A percentile compares a stretch with the other conserved stretches of the same genome.
These are phyloP conservation scores for Hippasteria phrygiana DNA, from an alignment of 53 echinoderm and acorn worm species.

Conservation along the genomic window DNA sequence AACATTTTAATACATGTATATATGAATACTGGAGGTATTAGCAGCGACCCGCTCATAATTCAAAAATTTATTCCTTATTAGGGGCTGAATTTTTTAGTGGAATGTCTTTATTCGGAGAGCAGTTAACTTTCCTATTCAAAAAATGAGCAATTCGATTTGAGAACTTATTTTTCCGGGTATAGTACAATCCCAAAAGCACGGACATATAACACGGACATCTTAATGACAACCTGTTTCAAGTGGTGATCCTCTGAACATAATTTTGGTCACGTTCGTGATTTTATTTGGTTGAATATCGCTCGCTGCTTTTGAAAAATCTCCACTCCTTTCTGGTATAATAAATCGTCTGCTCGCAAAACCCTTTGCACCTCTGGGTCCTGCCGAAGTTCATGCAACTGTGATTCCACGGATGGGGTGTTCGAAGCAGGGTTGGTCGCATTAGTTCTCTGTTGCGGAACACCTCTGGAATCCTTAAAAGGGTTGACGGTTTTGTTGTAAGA, in stretches of 20 bases:
- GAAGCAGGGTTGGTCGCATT: slow-evolving; percentile 29
- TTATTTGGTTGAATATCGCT: slow-evolving; percentile 28
- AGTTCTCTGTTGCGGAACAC: slow-evolving; percentile 17
- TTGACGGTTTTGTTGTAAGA: slow-evolving; percentile 29
- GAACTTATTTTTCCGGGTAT: too few relatives aligned
- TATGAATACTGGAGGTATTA: too few relatives aligned
- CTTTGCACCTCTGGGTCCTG: slow-evolving; percentile 69
- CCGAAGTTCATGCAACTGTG: slow-evolving; percentile 62
- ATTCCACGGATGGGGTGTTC: slow-evolving; percentile 30
- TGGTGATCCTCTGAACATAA: not conserved
- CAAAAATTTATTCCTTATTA: too few relatives aligned
- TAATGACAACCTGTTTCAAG: not conserved
- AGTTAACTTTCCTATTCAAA: too few relatives aligned
- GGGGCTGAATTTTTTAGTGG: too few relatives aligned
- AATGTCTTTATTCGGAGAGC: too few relatives aligned
- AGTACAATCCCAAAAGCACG: too few relatives aligned
- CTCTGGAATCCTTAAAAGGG: not conserved
- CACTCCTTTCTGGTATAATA: slow-evolving; percentile 59
- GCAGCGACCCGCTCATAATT: too few relatives aligned
- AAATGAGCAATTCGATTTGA: too few relatives aligned
- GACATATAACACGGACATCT: too few relatives aligned
- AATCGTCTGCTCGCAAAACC: slow-evolving; percentile 51
- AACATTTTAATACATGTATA: too few relatives aligned
- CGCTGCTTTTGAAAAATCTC: slow-evolving; percentile 74
- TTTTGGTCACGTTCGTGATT: slow-evolving; percentile 20